phyloP scores from a whole-genome alignment of 1,140 invertebrate genomes.

The Formica exsecta region DNA sequence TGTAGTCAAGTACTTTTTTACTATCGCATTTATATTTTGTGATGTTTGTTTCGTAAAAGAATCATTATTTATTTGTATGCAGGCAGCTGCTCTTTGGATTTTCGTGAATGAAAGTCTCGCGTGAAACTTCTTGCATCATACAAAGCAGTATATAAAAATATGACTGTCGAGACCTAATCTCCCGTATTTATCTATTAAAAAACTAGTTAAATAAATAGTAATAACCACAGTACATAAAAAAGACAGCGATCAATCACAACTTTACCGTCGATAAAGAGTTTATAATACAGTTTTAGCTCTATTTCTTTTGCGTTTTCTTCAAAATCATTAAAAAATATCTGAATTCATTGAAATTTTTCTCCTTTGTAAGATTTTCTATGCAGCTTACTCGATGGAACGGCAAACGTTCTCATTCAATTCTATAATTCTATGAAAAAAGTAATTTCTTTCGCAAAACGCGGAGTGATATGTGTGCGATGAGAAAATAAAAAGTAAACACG shows the following conservation, averaged over 20 bases:
- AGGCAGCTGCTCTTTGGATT: conserved; percentile 63
- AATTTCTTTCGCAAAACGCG: neutral
- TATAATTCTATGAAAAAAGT: neutral
- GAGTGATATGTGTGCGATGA: neutral
- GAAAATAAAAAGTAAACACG: conserved; percentile 37
- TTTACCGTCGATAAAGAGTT: conserved; percentile 4
- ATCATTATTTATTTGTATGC: conserved; percentile 3
- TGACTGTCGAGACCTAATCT: conserved; percentile 2
- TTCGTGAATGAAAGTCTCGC: conserved; percentile 38
- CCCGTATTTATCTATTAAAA: neutral
- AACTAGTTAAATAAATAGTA: conserved; percentile 31
- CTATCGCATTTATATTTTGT: conserved; percentile 9
- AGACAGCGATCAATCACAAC: neutral
- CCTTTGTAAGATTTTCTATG: conserved; percentile 12
- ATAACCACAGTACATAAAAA: neutral
- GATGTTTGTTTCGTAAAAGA: conserved; percentile 45
- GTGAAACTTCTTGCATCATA: conserved; percentile 61
- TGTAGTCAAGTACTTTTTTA: neutral
- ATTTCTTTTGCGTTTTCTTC: neutral
- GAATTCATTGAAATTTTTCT: neutral
- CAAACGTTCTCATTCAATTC: neutral
- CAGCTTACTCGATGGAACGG: neutral
- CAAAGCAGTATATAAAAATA: conserved; percentile 53
- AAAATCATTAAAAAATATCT: conserved; percentile 32
- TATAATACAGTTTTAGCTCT: neutral